phyloP scores from a whole-genome alignment of 2,888 invertebrate genomes.

The Crossocerus cetratus region DNA sequence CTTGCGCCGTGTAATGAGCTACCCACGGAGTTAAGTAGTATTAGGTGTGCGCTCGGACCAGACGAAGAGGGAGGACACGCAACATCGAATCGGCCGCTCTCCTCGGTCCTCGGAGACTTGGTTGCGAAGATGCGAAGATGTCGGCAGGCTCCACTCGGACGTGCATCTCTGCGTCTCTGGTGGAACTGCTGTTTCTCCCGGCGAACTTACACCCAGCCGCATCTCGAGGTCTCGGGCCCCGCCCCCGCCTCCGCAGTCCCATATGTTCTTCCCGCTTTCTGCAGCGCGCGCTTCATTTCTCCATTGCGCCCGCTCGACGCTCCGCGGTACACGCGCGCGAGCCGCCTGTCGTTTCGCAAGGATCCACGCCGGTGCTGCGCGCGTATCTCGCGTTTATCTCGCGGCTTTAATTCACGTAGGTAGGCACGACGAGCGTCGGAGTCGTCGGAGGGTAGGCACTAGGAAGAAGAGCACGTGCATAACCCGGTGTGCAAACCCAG shows the following conservation, averaged over 20 bases:
- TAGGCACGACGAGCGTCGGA: neutral
- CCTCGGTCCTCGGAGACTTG: constrained; percentile 15
- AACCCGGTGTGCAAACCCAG: constrained; percentile 42
- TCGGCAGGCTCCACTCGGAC: constrained; percentile 45
- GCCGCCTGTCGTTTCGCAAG: constrained; percentile 59
- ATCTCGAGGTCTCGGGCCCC: constrained; percentile 42
- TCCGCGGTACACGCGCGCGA: constrained; percentile 14
- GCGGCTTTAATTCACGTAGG: constrained; percentile 62
- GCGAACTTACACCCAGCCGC: constrained; percentile 49
- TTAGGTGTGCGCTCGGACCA: no score
- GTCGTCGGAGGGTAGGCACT: constrained; percentile 47
- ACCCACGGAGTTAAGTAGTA: no score
- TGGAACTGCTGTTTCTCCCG: constrained; percentile 52
- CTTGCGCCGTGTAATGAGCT: no score
- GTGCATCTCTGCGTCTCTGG: constrained; percentile 44
- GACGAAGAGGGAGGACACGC: no score
- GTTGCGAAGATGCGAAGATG: constrained; percentile 47
- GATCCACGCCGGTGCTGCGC: constrained; percentile 28
- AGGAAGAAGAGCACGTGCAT: constrained; percentile 65
- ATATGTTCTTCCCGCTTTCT: constrained; percentile 9
- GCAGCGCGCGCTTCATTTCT: constrained; percentile 5
- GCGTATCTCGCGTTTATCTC: constrained; percentile 61
- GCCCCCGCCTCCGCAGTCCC: constrained; percentile 15
- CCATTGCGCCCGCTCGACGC: constrained; percentile 5
- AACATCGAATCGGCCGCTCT: neutral